phyloP scores from a whole-genome alignment of 2,113 vertebrate species.

The Corythornis madagascariensis region DNA sequence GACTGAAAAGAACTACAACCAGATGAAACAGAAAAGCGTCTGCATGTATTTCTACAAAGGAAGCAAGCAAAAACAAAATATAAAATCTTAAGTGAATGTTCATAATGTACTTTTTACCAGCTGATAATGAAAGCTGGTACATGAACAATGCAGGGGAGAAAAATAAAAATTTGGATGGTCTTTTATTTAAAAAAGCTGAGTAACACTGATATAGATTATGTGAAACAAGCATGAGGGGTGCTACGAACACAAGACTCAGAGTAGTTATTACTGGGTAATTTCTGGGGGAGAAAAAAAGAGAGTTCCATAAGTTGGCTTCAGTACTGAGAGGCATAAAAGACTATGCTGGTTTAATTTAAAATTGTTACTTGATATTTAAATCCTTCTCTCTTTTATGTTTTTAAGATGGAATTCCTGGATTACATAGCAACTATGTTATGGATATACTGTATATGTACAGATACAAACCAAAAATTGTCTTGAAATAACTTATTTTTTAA shows the following conservation, averaged over 20 bases:
- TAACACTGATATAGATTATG: neutral
- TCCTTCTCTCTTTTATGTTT: neutral
- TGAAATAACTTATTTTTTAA: slow-evolving; percentile 66
- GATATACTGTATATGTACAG: slow-evolving; percentile 19
- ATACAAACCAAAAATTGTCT: slow-evolving; percentile 27
- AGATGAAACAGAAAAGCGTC: neutral
- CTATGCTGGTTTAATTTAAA: neutral
- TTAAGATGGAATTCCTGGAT: neutral
- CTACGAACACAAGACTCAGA: neutral
- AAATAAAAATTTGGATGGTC: neutral
- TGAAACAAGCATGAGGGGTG: neutral
- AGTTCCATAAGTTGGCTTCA: neutral
- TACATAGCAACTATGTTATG: slow-evolving; percentile 13
- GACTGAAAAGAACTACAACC: neutral
- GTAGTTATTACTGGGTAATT: neutral
- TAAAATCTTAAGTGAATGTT: neutral
- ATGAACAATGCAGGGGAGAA: neutral
- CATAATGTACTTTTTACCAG: neutral
- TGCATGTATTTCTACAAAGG: neutral
- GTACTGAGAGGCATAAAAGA: neutral
- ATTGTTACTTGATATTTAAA: neutral
- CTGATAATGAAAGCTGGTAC: neutral
- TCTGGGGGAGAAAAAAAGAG: accelerated
- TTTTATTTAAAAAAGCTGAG: neutral
- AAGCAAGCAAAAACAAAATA: neutral